Conservation (phyloP, 2,888 invertebrate species). For the Euproctis similis region DNA sequence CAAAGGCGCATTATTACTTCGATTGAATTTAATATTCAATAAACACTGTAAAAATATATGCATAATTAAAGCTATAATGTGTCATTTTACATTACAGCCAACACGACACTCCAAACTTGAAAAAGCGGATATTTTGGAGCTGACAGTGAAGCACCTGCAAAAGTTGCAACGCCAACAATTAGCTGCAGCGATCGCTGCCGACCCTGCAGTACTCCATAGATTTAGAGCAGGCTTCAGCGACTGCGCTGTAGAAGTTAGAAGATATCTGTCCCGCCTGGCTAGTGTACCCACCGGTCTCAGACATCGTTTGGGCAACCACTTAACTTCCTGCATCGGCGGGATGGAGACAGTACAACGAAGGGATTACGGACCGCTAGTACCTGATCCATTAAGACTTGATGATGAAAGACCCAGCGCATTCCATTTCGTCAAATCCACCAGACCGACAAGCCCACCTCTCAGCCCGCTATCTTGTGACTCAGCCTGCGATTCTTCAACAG, state of each 20-base stretch:
- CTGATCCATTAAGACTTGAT: conserved; percentile 68
- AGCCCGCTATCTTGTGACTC: conserved; percentile 84
- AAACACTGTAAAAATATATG: too few species aligned
- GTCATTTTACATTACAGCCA: conserved; percentile 89
- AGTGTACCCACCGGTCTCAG: conserved; percentile 76
- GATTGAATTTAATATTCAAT: too few species aligned
- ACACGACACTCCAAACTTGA: conserved; percentile 95
- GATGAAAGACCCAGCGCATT: conserved; percentile 64
- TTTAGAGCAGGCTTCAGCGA: conserved; percentile 92
- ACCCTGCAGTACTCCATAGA: conserved; percentile 88
- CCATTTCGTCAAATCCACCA: conserved; percentile 55
- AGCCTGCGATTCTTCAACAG: conserved; percentile 78
- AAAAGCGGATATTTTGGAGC: conserved; percentile 96
- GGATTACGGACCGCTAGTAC: conserved; percentile 73
- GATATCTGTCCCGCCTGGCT: conserved; percentile 80
- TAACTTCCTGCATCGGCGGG: conserved; percentile 78
- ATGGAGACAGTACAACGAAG: conserved; percentile 54
- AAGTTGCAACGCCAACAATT: conserved; percentile 91
- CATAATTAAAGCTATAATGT: too few species aligned
- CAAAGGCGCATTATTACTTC: too few species aligned
- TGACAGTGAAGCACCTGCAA: conserved; percentile 95
- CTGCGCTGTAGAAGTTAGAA: conserved; percentile 88
- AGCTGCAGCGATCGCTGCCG: conserved; percentile 86
- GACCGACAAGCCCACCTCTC: conserved; percentile 79
- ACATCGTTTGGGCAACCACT: conserved; percentile 79